phyloP scores from a whole-genome alignment of 2,888 invertebrate species.

The Eristalis pertinax region DNA sequence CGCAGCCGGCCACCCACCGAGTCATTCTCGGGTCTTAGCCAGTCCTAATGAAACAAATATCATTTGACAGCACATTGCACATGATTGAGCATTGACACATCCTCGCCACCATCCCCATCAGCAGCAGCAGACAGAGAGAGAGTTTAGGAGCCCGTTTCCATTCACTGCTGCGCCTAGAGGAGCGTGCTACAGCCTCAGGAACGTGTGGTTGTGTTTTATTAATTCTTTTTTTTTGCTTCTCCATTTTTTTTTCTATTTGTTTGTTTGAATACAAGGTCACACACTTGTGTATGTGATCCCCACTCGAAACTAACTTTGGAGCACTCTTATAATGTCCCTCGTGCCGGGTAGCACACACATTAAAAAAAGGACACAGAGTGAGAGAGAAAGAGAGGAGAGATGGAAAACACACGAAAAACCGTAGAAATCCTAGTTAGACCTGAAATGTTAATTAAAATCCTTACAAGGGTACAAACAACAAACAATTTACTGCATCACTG shows the following conservation, averaged over 20 bases:
- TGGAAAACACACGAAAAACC: conserved; percentile 30
- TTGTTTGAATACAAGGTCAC: conserved; percentile 29
- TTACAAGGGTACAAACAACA: conserved; percentile 60
- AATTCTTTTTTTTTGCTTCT: conserved; percentile 18
- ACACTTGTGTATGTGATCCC: conserved; percentile 25
- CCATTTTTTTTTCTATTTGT: not conserved
- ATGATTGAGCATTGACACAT: conserved; percentile 59
- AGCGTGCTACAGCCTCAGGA: not conserved
- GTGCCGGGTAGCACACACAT: not conserved
- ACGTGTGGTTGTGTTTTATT: conserved; percentile 41
- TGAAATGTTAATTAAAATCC: conserved; percentile 69
- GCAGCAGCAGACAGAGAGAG: not conserved
- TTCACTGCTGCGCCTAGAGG: not conserved
- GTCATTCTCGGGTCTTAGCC: conserved; percentile 13
- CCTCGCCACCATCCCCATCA: conserved; percentile 8
- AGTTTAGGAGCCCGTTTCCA: not conserved
- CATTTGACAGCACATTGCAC: conserved; percentile 56
- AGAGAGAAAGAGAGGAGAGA: not conserved
- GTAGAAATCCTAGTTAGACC: conserved; percentile 54
- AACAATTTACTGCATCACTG: conserved; percentile 70
- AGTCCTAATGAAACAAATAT: conserved; percentile 41
- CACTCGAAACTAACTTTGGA: conserved; percentile 39
- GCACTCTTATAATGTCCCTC: conserved; percentile 10
- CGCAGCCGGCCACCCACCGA: not conserved
- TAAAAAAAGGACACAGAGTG: not conserved